These are phyloP conservation scores for Leistus spinibarbis DNA, from an alignment of 2,888 invertebrate genomes.

Conservation along the genomic window DNA sequence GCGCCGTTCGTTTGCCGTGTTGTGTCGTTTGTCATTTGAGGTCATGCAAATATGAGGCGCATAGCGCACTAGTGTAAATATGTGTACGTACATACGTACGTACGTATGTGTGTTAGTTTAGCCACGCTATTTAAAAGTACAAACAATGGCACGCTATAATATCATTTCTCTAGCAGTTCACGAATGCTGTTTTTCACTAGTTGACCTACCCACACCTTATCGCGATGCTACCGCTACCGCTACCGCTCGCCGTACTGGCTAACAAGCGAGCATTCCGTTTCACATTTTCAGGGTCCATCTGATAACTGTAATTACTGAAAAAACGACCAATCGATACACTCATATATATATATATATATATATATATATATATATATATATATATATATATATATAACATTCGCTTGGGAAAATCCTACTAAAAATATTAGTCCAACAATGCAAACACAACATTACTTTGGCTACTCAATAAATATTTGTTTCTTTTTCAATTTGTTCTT, in stretches of 20 bases:
- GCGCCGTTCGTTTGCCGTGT: no score
- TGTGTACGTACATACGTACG: neutral
- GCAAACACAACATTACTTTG: no score
- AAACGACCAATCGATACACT: neutral
- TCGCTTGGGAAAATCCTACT: neutral
- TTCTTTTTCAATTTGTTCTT: no score
- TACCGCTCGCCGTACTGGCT: no score
- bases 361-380: no score
- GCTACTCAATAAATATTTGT: no score
- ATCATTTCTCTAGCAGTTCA: constrained; percentile 26
- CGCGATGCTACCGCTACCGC: neutral
- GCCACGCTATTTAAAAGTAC: constrained; percentile 26
- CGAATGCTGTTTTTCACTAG: constrained; percentile 15
- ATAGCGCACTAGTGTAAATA: neutral
- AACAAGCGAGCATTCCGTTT: neutral
- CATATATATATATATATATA: no score
- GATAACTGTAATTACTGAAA: neutral
- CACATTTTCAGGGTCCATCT: neutral
- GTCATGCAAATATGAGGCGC: neutral
- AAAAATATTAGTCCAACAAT: no score
- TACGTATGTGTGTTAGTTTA: constrained; percentile 14
- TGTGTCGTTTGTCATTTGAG: neutral
- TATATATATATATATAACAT: neutral
- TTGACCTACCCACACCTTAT: constrained; percentile 1
- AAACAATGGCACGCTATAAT: constrained; percentile 26